Base-by-base conservation (phyloP, 2,888 invertebrate genomes). In the Abrostola tripartita region DNA sequence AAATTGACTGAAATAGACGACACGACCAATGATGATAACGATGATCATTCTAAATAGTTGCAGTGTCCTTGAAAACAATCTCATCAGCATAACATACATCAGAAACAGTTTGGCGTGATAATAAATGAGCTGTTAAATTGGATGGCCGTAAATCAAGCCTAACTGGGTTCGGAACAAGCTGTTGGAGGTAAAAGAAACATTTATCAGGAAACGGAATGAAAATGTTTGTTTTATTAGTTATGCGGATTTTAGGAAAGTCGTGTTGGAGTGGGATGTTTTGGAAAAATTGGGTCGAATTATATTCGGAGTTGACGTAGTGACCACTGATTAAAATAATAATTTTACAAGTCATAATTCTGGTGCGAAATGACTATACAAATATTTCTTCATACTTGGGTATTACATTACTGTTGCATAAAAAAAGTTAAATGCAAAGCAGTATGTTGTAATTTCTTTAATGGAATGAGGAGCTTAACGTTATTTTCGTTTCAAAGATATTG, bases 91-190 rank as follows among this genome's bases (percentile, higher is more conserved):
- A 37, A 42, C 40, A 12, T 35, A 40, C 59, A 54, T 42, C 44
- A 60, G 42, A 14, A 61, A 52, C 52, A 65, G 51, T 76, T 56
- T 59, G 62, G 42, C 55, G 47, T 70, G 56, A 59, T 71, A 71
- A 65, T 71, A 76, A 76, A 78, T 65, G 62, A 78, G 59, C 52
- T 74, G 78, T 59, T 78, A 65, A 71, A 78, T 74, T 78, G 65
- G 64, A 53, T 67, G 52, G 56, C 71, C 38, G 63, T 76, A 78
- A 78, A 78, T 76, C 75, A 71, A 55, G 35, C 41, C 58, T 44
- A 71, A 78, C 65, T 71, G 58, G 71, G 68, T 63, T 61, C 47
- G 50, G 65, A 67, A 71, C 62, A 70, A 67, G 62, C 58, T 64
- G 69, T 37, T 65, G 41, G 41, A 71, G 64, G 61, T 67, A 56